Conservation (phyloP, 2,113 vertebrate species). For the Dolichotis patagonum region DNA sequence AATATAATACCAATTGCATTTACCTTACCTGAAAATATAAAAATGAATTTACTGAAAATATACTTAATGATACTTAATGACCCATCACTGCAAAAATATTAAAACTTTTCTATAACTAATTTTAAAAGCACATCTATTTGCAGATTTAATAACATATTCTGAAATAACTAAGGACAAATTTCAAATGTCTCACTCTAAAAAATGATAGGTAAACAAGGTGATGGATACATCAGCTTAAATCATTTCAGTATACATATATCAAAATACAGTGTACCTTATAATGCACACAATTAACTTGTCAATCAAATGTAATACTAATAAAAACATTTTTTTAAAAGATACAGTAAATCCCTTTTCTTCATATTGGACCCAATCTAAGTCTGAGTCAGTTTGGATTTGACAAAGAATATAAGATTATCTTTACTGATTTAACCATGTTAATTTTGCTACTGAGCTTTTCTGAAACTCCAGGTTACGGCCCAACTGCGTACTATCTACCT, state of each 20-base stretch:
- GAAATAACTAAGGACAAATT: neutral
- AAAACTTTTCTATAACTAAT: neutral
- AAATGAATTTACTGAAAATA: conserved; percentile 22
- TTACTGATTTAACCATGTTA: neutral
- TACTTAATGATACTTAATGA: neutral
- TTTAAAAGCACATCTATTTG: neutral
- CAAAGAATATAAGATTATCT: neutral
- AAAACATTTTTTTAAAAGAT: neutral
- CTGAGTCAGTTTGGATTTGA: neutral
- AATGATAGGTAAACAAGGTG: neutral
- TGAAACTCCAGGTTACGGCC: neutral
- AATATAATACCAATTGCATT: conserved; percentile 26
- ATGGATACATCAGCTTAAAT: neutral
- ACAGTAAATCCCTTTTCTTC: neutral
- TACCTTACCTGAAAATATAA: conserved; percentile 50
- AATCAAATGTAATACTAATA: conserved; percentile 4
- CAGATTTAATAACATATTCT: conserved; percentile 14
- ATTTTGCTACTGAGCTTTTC: conserved; percentile 12
- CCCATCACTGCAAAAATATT: conserved; percentile 31
- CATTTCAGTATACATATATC: neutral
- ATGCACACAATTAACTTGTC: neutral
- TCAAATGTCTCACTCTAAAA: conserved; percentile 10
- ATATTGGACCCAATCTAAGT: neutral
- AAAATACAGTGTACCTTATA: neutral
- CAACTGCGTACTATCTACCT: neutral